Conservation (phyloP, 2,113 vertebrate genomes). For the Coptodon rendalli region DNA sequence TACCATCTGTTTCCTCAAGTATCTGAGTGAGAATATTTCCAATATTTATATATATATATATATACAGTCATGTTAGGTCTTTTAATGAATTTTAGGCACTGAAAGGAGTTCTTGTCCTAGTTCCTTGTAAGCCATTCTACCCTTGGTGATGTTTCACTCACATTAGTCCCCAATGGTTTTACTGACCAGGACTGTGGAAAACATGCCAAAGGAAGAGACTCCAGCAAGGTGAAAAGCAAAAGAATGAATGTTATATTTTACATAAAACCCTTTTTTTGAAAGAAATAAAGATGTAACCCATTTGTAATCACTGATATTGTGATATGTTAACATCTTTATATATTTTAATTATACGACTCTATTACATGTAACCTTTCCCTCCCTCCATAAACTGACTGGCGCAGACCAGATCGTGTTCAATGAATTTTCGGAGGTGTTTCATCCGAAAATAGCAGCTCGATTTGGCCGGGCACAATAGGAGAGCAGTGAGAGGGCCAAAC, state of each 20-base stretch:
- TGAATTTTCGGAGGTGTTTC: background rate
- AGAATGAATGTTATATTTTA: accelerated
- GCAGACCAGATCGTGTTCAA: background rate
- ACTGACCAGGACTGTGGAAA: background rate
- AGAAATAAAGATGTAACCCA: background rate
- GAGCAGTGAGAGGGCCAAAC: background rate
- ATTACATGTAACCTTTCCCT: background rate
- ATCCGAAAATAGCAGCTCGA: background rate
- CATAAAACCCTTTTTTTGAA: no score
- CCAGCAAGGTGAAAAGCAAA: background rate
- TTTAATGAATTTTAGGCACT: background rate
- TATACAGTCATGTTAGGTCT: background rate
- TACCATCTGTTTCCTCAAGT: background rate
- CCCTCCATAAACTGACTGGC: background rate
- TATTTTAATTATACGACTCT: background rate
- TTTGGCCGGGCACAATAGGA: background rate
- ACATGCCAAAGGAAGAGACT: background rate
- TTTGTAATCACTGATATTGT: background rate
- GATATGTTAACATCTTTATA: background rate
- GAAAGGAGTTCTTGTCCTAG: background rate
- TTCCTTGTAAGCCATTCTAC: background rate
- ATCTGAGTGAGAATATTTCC: background rate
- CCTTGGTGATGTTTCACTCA: background rate
- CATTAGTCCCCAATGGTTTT: background rate
- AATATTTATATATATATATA: background rate